Base-by-base conservation (phyloP, 2,888 invertebrate species). In the Drosophila neonasuta region DNA sequence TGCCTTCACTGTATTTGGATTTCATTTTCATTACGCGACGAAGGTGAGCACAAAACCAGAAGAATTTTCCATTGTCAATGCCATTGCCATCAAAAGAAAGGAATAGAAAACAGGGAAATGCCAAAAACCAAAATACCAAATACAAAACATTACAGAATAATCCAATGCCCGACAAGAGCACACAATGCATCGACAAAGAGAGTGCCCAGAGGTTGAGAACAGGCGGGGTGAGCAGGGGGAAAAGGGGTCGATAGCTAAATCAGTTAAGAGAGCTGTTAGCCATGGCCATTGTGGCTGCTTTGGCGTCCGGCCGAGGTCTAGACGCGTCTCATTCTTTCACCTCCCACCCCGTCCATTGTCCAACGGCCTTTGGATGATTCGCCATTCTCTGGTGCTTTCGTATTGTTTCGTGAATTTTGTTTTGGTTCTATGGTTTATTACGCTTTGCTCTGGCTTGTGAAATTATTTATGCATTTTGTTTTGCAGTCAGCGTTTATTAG, bases 381-480 rank as follows among this genome's bases (percentile, higher is more conserved):
- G 46, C 57, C 60, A 36, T 68, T 71, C 44, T 67, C 44, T 50
- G 41, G 44, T 48, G 56, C 24, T 39, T 57, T 64, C 60, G 32
- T 36, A 68, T 55, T 54, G 49, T 15, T 42, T 65, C 55, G 45
- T 42, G 46, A 45, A 64, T 72, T 80, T 70, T 80, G 84, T 80
- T 81, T 81, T 84, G 82, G 50, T 74, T 69, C 69, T 68, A 39
- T 52, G 65, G 55, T 84, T 86, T 70, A 65, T 70, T 85, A 68
- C 46, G 39, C 24, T 44, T 54, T 42, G 49, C 41, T 55, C 59
- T 72, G 34, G 51, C 44, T 58, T 60, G 65, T 46, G 54, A 61
- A 72, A 81, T 76, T 68, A 84, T 84, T 86, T 74, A 82, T 83
- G 80, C 76, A 78, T 63, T 80, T 86, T 59, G 72, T 59, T 72